Evolutionary conservation across 2,113 vertebrate species (phyloP), one percentile per base, ranked within the genome.

Genomic region (Psittacus erithacus): DNA sequence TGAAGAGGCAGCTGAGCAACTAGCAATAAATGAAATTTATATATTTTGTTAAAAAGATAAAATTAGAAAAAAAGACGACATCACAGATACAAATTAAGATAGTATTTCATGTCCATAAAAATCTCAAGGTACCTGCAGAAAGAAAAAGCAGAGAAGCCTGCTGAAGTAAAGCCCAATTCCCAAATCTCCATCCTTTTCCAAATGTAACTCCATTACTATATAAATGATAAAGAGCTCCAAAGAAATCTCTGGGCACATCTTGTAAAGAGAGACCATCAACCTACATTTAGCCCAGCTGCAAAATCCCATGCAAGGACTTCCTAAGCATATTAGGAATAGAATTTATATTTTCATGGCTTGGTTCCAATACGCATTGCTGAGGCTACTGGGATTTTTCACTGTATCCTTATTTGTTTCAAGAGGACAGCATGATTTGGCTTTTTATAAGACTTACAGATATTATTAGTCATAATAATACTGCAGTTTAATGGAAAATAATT

Each of bases 11-110:
- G n/a, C 9, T 16, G 49, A 86, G 71, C 53, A 90, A 74, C 31
- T 41, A 90, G 44, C 31, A 86, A 67, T 33, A 92, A 96, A 91
- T 87, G 23, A 95, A 95, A 89, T 81, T 68, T 64, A 70, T 91
- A 70, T 69, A 88, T 92, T 94, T 70, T 49, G 6, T 14, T 78
- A 74, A 70, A 63, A 90, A 92, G 43, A 81, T 64, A 96, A 92
- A 92, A 82, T 91, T 91, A 93, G 68, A 90, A 88, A 78, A 38
- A 53, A 60, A 64, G 7, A 83, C 8, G 39, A 74, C 9, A 84
- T 35, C 2, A 1, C 16, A 70, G 71, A 70, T 55, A 75, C 24
- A 95, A 89, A 96, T 93, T 84, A 86, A 95, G 78, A 88, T 70
- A 77, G 65, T 92, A 83, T 81, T 93, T 93, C 80, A 82, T 1